phyloP scores from a whole-genome alignment of 2,888 invertebrate genomes.

The Aethes cnicana region DNA sequence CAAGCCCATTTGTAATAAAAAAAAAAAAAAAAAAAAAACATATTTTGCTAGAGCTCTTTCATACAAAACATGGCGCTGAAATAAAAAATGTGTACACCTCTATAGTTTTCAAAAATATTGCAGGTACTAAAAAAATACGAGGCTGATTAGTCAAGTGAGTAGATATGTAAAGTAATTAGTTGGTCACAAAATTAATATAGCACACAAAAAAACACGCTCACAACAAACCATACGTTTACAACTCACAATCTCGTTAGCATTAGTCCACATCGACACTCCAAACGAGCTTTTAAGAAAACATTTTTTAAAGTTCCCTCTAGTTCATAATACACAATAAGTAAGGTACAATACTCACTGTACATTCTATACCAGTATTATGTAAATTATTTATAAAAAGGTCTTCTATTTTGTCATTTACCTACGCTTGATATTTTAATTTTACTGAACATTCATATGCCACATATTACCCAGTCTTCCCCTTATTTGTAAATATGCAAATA shows the following conservation, averaged over 20 bases:
- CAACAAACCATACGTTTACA: slow-evolving; percentile 22
- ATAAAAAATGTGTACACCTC: too few species aligned
- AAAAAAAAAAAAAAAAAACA: too few species aligned
- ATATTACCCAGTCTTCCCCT: slow-evolving; percentile 25
- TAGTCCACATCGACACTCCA: slow-evolving; percentile 24
- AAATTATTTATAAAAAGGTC: slow-evolving; percentile 43
- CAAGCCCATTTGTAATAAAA: too few species aligned
- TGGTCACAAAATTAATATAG: slow-evolving; percentile 13
- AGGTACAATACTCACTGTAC: slow-evolving; percentile 42
- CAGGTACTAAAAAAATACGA: slow-evolving; percentile 4
- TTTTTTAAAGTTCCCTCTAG: slow-evolving; percentile 25
- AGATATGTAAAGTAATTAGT: too few species aligned
- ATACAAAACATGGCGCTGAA: too few species aligned
- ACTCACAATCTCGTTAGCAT: slow-evolving; percentile 25
- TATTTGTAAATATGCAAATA: slow-evolving; percentile 30
- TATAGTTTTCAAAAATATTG: neutral
- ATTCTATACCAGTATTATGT: slow-evolving; percentile 53
- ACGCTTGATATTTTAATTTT: slow-evolving; percentile 44
- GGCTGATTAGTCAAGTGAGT: slow-evolving; percentile 24
- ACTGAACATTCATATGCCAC: slow-evolving; percentile 47
- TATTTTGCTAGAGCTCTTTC: too few species aligned
- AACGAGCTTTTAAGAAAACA: slow-evolving; percentile 9
- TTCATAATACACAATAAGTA: slow-evolving; percentile 42
- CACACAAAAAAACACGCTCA: slow-evolving; percentile 11
- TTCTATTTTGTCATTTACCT: slow-evolving; percentile 42